Percentiles rank a stretch among this genome's conserved stretches.
These are phyloP conservation scores for Lerema accius DNA, from an alignment of 1,140 invertebrate genomes.

Conservation along the genomic window DNA sequence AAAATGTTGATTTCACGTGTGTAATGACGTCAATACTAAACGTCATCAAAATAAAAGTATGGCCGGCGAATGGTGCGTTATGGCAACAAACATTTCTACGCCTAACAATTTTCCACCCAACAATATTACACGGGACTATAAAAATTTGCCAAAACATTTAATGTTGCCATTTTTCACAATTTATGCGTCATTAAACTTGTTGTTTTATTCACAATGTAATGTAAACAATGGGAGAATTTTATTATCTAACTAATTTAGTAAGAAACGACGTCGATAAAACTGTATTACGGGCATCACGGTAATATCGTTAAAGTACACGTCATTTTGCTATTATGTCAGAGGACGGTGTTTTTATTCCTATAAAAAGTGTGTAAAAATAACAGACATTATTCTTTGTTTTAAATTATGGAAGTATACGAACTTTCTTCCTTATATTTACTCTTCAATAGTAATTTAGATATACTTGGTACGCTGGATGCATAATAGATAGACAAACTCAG, in stretches of 20 bases:
- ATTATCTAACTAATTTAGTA: conserved; percentile 16
- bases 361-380: too few relatives aligned
- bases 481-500: too few relatives aligned
- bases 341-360: neutral
- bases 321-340: conserved; percentile 1
- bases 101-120: conserved; percentile 12
- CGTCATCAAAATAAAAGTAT: too few relatives aligned
- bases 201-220: conserved; percentile 16
- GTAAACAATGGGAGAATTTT: conserved; percentile 18
- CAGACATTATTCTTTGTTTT: too few relatives aligned
- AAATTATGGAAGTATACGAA: too few relatives aligned
- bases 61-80: too few relatives aligned
- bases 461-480: too few relatives aligned
- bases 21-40: too few relatives aligned
- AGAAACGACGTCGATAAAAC: conserved; percentile 22
- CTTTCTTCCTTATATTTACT: too few relatives aligned
- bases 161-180: conserved; percentile 48
- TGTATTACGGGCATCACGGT: conserved; percentile 12
- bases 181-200: conserved; percentile 36
- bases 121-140: conserved; percentile 24
- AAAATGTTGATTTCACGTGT: too few relatives aligned
- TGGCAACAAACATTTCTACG: conserved; percentile 6
- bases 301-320: neutral
- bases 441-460: too few relatives aligned
- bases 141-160: conserved; percentile 43